Base-by-base conservation (phyloP, 2,888 invertebrate genomes). In the Punctoribates punctum region DNA sequence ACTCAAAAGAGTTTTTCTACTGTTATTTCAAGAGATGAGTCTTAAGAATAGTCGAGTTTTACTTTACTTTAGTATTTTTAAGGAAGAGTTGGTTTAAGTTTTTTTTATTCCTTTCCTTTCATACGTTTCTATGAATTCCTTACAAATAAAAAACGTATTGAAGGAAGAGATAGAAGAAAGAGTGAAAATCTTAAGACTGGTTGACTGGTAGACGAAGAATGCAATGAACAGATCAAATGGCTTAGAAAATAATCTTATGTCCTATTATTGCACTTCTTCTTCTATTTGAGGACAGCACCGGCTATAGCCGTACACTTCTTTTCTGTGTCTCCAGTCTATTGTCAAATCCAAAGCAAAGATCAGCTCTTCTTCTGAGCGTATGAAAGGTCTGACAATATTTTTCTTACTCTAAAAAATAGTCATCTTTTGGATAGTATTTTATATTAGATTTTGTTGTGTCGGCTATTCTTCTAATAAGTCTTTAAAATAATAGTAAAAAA, bases 241-340 rank as follows among this genome's bases (percentile, higher is more conserved):
- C 25, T 60, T 60, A 60, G n/a, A 60, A 9, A 60, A 60, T 60
- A 60, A 60, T 60, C 60, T 60, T 25, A 60, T 23, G 60, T 60
- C n/a, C 60, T 60, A 60, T 60, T 60, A 60, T 60, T 54, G 6
- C 4, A 25, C 60, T 60, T 60, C 60, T 23, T 60, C 60, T 23
- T 2, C 27, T 60, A 23, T 17, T 23, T 60, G n/a, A n/a, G n/a
- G n/a, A n/a, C n/a, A n/a, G n/a, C n/a, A n/a, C n/a, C n/a, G n/a
- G n/a, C 25, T 15, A 11, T 48, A 48, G 15, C 42, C 42, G 13
- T 42, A 6, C 42, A 6, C 13, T 42, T 42, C 8, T 42, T 9
- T 42, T 48, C 15, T 48, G 3, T 48, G 48, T 48, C 42, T 42
- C 13, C 42, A 42, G 15, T 23, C 60, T 23, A 60, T 60, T 60